phyloP scores from a whole-genome alignment of 2,888 invertebrate species.

The Cremastinae sp. region DNA sequence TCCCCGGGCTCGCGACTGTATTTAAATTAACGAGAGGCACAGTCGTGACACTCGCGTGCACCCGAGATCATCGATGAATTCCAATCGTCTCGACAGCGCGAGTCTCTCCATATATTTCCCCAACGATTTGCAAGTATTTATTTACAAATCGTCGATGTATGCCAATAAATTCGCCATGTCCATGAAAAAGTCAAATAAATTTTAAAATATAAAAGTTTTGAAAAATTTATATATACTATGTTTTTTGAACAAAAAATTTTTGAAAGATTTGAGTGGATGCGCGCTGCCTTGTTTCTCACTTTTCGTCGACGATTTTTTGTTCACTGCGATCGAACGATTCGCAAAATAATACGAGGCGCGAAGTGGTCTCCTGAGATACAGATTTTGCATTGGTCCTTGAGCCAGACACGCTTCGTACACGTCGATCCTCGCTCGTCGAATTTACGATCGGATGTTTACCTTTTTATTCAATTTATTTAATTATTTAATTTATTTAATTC shows the following conservation, averaged over 20 bases:
- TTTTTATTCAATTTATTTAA: neutral
- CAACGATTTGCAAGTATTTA: no score
- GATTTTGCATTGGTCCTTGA: constrained; percentile 58
- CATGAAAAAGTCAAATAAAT: no score
- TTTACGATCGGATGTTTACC: constrained; percentile 35
- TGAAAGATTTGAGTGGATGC: no score
- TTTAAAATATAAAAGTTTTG: no score
- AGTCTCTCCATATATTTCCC: no score
- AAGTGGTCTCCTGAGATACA: constrained; percentile 56
- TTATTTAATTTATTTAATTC: no score
- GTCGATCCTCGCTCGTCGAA: constrained; percentile 43
- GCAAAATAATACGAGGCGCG: constrained; percentile 44
- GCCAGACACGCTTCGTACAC: constrained; percentile 48
- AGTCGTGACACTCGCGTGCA: constrained; percentile 21
- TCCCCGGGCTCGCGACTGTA: constrained; percentile 34
- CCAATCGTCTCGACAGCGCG: neutral
- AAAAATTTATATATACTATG: no score
- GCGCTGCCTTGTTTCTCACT: neutral
- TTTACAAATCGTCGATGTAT: no score
- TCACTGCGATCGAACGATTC: constrained; percentile 19
- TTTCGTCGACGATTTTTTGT: constrained; percentile 17
- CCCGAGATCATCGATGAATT: constrained; percentile 25
- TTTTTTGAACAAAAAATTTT: no score
- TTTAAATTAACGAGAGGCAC: constrained; percentile 45
- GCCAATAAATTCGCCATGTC: no score